Percentiles rank a stretch among this genome's conserved stretches.
Evolutionary conservation across 2,888 invertebrate genomes (phyloP).

Genomic region (Tricholauxania praeusta): DNA sequence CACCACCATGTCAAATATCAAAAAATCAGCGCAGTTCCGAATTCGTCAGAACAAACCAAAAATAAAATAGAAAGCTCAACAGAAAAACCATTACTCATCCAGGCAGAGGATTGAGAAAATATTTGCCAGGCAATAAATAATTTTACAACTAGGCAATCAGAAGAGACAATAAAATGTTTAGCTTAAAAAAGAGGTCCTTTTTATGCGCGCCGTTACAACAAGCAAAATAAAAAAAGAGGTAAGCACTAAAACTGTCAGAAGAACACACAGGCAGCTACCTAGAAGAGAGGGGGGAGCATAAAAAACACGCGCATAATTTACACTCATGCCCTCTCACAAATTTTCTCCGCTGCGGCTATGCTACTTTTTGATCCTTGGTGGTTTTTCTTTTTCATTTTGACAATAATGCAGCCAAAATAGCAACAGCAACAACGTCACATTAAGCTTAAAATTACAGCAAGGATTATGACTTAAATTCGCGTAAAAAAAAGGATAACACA

Average conservation of each 20-base stretch:
- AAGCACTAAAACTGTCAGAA: too few species aligned
- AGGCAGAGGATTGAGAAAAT: neutral
- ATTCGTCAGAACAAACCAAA: neutral
- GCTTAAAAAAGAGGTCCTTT: slow-evolving; percentile 53
- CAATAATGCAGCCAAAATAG: neutral
- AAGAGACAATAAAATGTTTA: slow-evolving; percentile 60
- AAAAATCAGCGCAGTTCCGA: too few species aligned
- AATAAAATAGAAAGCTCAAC: neutral
- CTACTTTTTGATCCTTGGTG: too few species aligned
- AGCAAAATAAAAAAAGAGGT: neutral
- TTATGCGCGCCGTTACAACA: neutral
- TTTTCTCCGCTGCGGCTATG: too few species aligned
- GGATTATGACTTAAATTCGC: slow-evolving; percentile 54
- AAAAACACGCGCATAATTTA: too few species aligned
- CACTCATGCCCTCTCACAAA: too few species aligned
- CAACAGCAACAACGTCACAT: slow-evolving; percentile 43
- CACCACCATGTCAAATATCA: too few species aligned
- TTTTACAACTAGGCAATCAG: slow-evolving; percentile 38
- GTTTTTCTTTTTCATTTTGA: neutral
- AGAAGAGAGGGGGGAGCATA: too few species aligned
- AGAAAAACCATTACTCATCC: slow-evolving; percentile 28
- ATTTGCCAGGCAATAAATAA: slow-evolving; percentile 22
- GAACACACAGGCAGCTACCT: too few species aligned
- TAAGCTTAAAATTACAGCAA: slow-evolving; percentile 61
- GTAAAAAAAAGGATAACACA: slow-evolving; percentile 40